phyloP scores from a whole-genome alignment of 2,888 invertebrate species.

The Aphodius granarius region DNA sequence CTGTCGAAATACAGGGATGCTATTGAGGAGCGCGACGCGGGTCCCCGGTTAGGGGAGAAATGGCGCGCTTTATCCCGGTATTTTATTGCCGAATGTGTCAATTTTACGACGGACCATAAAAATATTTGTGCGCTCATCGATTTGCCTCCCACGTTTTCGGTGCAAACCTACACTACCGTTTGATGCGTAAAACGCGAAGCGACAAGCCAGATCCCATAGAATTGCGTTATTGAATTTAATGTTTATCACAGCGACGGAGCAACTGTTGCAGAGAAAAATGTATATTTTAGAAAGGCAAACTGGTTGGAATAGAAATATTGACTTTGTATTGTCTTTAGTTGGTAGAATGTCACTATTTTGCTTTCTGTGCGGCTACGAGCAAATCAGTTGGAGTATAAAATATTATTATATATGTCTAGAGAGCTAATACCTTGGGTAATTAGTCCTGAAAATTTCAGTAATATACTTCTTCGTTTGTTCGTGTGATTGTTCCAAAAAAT shows the following conservation, averaged over 20 bases:
- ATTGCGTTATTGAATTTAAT: background rate
- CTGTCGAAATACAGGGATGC: background rate
- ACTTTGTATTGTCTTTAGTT: too few relatives aligned
- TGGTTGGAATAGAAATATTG: too few relatives aligned
- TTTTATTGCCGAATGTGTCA: constrained; percentile 16
- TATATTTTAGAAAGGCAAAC: background rate
- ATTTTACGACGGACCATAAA: constrained; percentile 20
- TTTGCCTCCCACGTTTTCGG: background rate
- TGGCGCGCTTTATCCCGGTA: constrained; percentile 17
- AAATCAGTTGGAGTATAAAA: too few relatives aligned
- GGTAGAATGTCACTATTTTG: too few relatives aligned
- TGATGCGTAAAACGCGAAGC: background rate
- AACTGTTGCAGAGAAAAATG: background rate
- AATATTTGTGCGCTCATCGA: constrained; percentile 18
- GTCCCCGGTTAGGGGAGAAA: background rate
- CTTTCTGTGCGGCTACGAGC: too few relatives aligned
- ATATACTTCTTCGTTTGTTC: too few relatives aligned
- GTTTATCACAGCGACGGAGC: background rate
- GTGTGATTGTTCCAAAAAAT: too few relatives aligned
- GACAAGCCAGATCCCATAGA: background rate
- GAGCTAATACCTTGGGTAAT: too few relatives aligned
- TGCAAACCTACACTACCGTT: background rate
- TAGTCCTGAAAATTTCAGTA: too few relatives aligned
- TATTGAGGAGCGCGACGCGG: background rate
- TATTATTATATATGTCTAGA: too few relatives aligned